These are phyloP conservation scores for Sinelater perroti DNA, from an alignment of 2,888 invertebrate species.

Conservation along the genomic window DNA sequence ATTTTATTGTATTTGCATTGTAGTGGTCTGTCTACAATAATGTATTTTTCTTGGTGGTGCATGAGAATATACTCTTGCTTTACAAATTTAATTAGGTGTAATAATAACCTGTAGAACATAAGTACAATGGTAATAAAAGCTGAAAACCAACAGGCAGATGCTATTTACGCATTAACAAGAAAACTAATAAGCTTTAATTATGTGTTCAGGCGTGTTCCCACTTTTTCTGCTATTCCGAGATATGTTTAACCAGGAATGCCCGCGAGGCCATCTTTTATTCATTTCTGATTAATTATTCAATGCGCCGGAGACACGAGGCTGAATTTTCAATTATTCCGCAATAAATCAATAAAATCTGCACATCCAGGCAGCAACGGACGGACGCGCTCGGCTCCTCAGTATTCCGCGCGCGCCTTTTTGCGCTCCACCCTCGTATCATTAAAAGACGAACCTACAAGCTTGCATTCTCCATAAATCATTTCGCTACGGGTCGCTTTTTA, in stretches of 20 bases:
- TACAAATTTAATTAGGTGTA: too few relatives aligned
- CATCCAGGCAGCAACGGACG: background rate
- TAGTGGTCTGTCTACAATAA: too few relatives aligned
- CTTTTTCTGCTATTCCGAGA: background rate
- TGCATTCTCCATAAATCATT: conserved; percentile 26
- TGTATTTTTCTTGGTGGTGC: too few relatives aligned
- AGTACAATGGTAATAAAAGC: too few relatives aligned
- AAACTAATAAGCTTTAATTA: too few relatives aligned
- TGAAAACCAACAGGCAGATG: too few relatives aligned
- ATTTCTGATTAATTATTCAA: conserved; percentile 2
- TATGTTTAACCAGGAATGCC: background rate
- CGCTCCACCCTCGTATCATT: conserved; percentile 27
- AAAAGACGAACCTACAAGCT: conserved; percentile 28
- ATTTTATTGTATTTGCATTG: too few relatives aligned
- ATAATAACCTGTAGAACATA: too few relatives aligned
- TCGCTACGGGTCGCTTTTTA: conserved; percentile 12
- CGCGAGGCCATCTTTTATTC: background rate
- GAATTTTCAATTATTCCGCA: background rate
- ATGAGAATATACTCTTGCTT: too few relatives aligned
- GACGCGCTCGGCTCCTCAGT: background rate
- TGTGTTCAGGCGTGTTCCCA: background rate
- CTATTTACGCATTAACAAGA: too few relatives aligned
- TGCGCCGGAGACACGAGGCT: background rate
- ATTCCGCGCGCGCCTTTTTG: conserved; percentile 10
- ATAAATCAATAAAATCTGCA: conserved; percentile 3